A percentile compares a stretch with the other conserved stretches of the same genome.
phyloP scores from a whole-genome alignment of 2,797 vertebrate species.

The Phataginus tricuspis region DNA sequence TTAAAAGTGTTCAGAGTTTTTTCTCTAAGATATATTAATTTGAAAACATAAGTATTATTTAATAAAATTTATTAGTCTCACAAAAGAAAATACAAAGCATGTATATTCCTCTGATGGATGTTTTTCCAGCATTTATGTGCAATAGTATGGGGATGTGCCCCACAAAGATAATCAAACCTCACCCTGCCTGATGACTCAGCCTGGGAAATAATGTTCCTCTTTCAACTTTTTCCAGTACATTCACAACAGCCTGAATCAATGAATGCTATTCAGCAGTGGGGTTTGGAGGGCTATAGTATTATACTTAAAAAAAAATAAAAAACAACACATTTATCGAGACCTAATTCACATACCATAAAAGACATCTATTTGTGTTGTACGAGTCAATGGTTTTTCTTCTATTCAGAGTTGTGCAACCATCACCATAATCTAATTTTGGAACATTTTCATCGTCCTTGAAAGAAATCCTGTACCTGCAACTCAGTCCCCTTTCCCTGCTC shows the following conservation, averaged over 20 bases:
- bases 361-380: background rate
- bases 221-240: background rate
- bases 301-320: background rate
- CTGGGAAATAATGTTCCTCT: background rate
- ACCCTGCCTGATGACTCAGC: background rate
- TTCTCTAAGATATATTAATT: background rate
- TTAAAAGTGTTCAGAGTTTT: background rate
- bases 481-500: background rate
- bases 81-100: background rate
- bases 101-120: background rate
- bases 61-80: background rate
- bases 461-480: background rate
- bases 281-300: background rate
- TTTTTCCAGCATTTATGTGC: background rate
- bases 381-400: background rate
- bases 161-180: background rate
- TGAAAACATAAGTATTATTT: background rate
- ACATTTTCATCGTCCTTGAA: background rate
- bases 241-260: background rate
- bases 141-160: accelerated
- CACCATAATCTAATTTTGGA: background rate
- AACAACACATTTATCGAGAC: background rate
- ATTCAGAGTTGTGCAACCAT: background rate
- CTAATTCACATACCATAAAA: background rate
- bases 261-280: background rate